A percentile compares a stretch with the other conserved stretches of the same genome.
These are phyloP conservation scores for Tenualosa thibaudeaui DNA, from an alignment of 2,797 vertebrate species.

Conservation along the genomic window DNA sequence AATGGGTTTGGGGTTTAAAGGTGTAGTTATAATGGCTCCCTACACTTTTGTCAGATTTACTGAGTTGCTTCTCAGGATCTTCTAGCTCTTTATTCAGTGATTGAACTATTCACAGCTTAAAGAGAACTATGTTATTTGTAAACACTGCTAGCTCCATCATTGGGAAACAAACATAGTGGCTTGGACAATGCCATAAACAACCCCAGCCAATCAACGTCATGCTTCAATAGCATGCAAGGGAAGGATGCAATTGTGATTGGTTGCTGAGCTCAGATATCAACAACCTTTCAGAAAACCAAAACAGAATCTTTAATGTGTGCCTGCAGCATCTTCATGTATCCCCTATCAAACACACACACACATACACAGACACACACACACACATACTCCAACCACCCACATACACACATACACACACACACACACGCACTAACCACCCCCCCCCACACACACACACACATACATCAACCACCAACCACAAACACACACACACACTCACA, in stretches of 20 bases:
- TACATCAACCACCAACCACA: neutral
- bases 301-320: neutral
- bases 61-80: neutral
- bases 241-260: neutral
- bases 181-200: neutral
- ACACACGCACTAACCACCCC: neutral
- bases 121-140: neutral
- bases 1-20: neutral
- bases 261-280: neutral
- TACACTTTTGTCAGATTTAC: neutral
- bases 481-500: conserved; percentile 9
- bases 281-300: neutral
- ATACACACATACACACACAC: conserved; percentile 4
- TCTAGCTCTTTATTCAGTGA: neutral
- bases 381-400: neutral
- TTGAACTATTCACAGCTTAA: too few relatives aligned
- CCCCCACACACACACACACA: neutral
- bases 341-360: neutral
- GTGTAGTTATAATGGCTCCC: too few relatives aligned
- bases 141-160: neutral
- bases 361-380: neutral
- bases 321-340: neutral
- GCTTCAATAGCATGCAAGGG: neutral
- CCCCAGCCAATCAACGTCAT: neutral
- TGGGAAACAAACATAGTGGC: neutral